Conservation (phyloP, 2,113 vertebrate genomes). For the Tachysurus fulvidraco region DNA sequence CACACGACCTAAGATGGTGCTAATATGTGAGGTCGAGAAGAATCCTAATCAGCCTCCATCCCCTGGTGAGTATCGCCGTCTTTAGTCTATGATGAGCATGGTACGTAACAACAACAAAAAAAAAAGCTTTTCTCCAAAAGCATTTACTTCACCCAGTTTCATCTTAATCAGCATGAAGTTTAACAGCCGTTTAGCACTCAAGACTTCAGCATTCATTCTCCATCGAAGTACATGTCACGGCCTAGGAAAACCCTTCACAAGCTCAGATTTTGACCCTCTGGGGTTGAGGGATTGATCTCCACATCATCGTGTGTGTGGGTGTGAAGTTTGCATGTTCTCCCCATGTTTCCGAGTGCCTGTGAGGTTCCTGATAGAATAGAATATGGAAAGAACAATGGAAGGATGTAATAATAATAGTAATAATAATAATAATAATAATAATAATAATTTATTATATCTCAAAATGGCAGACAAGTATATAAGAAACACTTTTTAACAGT, state of each 20-base stretch:
- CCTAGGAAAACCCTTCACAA: neutral
- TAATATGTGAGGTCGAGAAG: slow-evolving; percentile 69
- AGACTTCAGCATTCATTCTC: too few relatives aligned
- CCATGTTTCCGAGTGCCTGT: too few relatives aligned
- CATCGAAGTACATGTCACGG: neutral
- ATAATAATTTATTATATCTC: too few relatives aligned
- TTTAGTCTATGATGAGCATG: slow-evolving; percentile 57
- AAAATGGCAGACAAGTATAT: too few relatives aligned
- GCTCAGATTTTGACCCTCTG: neutral
- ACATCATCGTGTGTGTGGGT: too few relatives aligned
- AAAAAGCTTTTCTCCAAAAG: neutral
- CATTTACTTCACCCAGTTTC: neutral
- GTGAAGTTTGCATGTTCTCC: too few relatives aligned
- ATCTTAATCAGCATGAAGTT: neutral
- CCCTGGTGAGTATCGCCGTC: slow-evolving; percentile 67
- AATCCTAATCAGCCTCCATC: slow-evolving; percentile 56
- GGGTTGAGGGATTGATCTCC: too few relatives aligned
- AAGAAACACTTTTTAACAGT: too few relatives aligned
- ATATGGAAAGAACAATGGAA: too few relatives aligned
- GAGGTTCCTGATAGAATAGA: too few relatives aligned
- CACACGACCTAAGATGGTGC: slow-evolving; percentile 18
- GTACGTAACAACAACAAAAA: neutral
- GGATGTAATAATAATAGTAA: too few relatives aligned
- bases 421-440: too few relatives aligned
- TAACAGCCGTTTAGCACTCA: neutral